These are phyloP conservation scores for Dioctria linearis DNA, from an alignment of 2,888 invertebrate genomes.

Conservation along the genomic window DNA sequence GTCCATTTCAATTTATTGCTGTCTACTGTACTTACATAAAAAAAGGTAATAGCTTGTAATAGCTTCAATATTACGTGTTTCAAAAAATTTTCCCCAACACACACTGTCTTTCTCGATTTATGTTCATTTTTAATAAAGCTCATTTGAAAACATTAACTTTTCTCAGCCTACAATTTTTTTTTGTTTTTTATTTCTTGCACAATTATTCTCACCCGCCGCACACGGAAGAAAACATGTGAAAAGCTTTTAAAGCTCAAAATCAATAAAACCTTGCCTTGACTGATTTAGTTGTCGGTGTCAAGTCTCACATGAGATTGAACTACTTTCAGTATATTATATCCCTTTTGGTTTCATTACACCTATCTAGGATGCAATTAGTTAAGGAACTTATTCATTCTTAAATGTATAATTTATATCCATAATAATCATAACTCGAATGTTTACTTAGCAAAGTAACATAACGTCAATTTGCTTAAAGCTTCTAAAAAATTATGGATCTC, in stretches of 20 bases:
- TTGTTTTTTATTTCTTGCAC: conserved; percentile 6
- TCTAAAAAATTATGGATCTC: neutral
- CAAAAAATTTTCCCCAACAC: neutral
- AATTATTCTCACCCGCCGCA: neutral
- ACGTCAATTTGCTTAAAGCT: neutral
- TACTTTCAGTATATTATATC: conserved; percentile 30
- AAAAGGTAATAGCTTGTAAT: too few relatives aligned
- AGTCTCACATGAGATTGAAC: conserved; percentile 50
- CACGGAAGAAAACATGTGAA: neutral
- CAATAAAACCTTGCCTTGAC: conserved; percentile 53
- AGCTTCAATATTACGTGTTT: too few relatives aligned
- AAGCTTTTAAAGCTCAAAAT: conserved; percentile 49
- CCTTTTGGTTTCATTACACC: conserved; percentile 6
- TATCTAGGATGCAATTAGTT: neutral
- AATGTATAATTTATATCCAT: too few relatives aligned
- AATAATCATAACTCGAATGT: too few relatives aligned
- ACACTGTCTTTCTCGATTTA: neutral
- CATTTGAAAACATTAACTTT: conserved; percentile 33
- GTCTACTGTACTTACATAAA: too few relatives aligned
- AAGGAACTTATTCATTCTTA: too few relatives aligned
- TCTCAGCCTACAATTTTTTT: neutral
- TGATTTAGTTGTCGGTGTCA: conserved; percentile 54
- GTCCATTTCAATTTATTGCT: too few relatives aligned
- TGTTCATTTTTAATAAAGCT: neutral
- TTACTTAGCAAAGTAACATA: too few relatives aligned